Percentiles rank a stretch among this genome's conserved stretches.
phyloP scores from a whole-genome alignment of 2,888 invertebrate species.

The Catocala sponsa region DNA sequence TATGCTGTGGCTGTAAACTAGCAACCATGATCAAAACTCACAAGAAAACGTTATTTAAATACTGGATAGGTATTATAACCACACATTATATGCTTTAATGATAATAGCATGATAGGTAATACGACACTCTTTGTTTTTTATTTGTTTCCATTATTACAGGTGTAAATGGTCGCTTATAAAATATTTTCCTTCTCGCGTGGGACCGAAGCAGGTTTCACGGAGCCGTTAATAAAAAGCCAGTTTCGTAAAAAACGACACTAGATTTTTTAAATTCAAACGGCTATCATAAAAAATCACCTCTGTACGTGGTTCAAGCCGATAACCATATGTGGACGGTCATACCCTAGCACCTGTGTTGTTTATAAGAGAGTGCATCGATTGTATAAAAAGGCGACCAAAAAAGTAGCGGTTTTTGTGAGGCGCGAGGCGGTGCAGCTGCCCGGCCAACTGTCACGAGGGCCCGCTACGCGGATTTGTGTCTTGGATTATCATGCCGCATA shows the following conservation, averaged over 20 bases:
- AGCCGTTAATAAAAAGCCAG: conserved; percentile 51
- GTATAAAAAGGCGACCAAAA: conserved; percentile 84
- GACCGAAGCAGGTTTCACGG: conserved; percentile 43
- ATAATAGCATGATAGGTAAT: too few species aligned
- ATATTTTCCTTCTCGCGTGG: conserved; percentile 15
- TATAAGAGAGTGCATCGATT: conserved; percentile 83
- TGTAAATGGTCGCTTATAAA: conserved; percentile 5
- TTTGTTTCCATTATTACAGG: background rate
- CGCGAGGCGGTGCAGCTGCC: conserved; percentile 84
- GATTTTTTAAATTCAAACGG: conserved; percentile 64
- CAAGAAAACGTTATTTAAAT: too few species aligned
- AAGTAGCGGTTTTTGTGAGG: conserved; percentile 85
- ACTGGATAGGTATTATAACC: too few species aligned
- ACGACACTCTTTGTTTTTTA: background rate
- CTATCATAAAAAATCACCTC: conserved; percentile 74
- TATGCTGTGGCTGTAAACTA: too few species aligned
- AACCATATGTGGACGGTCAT: conserved; percentile 86
- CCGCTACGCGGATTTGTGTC: conserved; percentile 78
- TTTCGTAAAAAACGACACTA: conserved; percentile 46
- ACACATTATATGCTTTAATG: too few species aligned
- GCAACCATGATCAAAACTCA: too few species aligned
- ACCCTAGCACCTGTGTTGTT: conserved; percentile 87
- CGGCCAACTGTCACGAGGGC: conserved; percentile 81
- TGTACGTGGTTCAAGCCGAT: conserved; percentile 73
- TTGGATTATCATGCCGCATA: conserved; percentile 74